These are phyloP conservation scores for Halichoerus grypus DNA, from an alignment of 2,113 vertebrate genomes.

Conservation along the genomic window DNA sequence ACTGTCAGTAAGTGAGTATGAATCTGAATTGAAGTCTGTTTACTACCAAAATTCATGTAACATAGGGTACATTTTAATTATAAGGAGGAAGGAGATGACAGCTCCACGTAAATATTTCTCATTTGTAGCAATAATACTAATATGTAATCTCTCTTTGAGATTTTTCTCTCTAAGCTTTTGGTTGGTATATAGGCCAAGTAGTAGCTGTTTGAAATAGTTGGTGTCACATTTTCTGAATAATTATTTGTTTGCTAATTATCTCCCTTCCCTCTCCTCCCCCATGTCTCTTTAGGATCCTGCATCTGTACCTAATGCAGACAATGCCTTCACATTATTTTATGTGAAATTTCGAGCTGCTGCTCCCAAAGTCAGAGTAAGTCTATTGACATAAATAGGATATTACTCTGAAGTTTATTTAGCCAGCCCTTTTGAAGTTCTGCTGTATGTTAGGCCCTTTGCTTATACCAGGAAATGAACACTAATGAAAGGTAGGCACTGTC, in stretches of 20 bases:
- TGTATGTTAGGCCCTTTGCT: not conserved
- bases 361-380: constrained; percentile 97
- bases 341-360: constrained; percentile 97
- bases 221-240: constrained; percentile 25
- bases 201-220: not conserved
- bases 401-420: constrained; percentile 20
- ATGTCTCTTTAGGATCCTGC: constrained; percentile 92
- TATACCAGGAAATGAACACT: not conserved
- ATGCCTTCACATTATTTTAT: constrained; percentile 98
- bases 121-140: not conserved
- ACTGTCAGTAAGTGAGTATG: not conserved
- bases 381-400: constrained; percentile 12
- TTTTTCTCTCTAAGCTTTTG: constrained; percentile 53
- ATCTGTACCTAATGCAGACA: constrained; percentile 93
- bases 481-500: not conserved
- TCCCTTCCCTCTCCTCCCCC: not conserved
- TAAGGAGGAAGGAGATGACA: not conserved
- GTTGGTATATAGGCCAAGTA: not conserved
- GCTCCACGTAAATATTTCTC: not conserved
- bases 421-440: not conserved
- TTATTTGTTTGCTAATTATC: constrained; percentile 66
- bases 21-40: constrained; percentile 42
- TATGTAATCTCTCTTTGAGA: not conserved
- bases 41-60: not conserved
- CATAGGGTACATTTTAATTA: not conserved